These are phyloP conservation scores for Cotesia glomerata DNA, from an alignment of 1,140 invertebrate genomes.

Conservation along the genomic window DNA sequence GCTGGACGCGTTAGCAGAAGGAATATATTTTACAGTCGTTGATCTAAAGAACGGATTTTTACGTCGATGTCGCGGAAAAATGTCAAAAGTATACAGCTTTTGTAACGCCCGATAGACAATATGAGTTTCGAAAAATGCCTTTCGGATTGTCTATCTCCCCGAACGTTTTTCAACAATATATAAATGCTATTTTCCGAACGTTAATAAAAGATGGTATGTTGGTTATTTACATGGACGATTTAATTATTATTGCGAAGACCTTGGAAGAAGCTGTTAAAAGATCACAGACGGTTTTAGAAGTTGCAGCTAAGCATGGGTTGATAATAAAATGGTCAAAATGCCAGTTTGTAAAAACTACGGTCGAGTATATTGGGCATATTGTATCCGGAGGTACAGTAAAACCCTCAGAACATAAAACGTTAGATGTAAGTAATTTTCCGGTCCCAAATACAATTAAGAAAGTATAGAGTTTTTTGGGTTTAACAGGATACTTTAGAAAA, in stretches of 20 bases:
- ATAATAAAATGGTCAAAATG: conserved; percentile 46
- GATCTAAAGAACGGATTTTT: conserved; percentile 49
- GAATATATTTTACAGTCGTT: conserved; percentile 55
- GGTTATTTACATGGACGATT: conserved; percentile 26
- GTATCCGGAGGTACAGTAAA: neutral
- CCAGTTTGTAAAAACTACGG: conserved; percentile 8
- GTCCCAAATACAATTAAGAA: conserved; percentile 2
- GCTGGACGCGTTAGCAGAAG: conserved; percentile 49
- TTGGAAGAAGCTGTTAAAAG: conserved; percentile 27
- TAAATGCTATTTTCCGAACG: conserved; percentile 39
- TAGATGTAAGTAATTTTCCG: conserved; percentile 14
- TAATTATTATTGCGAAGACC: conserved; percentile 23
- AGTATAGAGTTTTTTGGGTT: conserved; percentile 14
- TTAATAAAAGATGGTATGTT: conserved; percentile 6
- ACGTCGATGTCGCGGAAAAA: conserved; percentile 2
- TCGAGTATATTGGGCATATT: conserved; percentile 17
- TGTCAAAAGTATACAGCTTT: conserved; percentile 18
- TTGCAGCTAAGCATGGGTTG: conserved; percentile 33
- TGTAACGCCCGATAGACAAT: conserved; percentile 37
- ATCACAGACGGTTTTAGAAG: conserved; percentile 36
- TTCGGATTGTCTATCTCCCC: conserved; percentile 45
- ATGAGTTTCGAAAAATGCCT: conserved; percentile 43
- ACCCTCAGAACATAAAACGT: neutral
- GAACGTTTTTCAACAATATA: conserved; percentile 32
- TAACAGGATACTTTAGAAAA: conserved; percentile 15